These are phyloP conservation scores for Drosophila kohkoa DNA, from an alignment of 1,140 invertebrate species.

Conservation along the genomic window DNA sequence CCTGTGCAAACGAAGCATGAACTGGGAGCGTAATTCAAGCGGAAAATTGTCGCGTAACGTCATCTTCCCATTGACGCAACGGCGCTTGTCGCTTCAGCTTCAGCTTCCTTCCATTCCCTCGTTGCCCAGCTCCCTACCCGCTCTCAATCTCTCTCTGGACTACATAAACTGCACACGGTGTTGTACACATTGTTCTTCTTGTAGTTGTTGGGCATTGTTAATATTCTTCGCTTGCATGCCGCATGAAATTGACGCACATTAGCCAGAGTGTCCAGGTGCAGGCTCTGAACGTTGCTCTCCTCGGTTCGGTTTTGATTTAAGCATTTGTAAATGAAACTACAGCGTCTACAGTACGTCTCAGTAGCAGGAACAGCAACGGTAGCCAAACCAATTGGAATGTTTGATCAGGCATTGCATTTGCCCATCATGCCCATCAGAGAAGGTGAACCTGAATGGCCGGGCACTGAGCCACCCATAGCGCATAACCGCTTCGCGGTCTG, in stretches of 20 bases:
- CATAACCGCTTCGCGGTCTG: slow-evolving; percentile 55
- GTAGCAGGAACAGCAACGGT: slow-evolving; percentile 7
- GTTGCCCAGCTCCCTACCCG: neutral
- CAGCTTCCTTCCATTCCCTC: slow-evolving; percentile 28
- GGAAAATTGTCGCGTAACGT: slow-evolving; percentile 82
- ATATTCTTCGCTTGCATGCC: slow-evolving; percentile 64
- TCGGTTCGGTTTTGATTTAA: slow-evolving; percentile 29
- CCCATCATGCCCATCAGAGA: slow-evolving; percentile 52
- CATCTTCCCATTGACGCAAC: slow-evolving; percentile 74
- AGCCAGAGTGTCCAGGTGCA: slow-evolving; percentile 32
- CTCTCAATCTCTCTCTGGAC: slow-evolving; percentile 5
- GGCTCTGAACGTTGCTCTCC: neutral
- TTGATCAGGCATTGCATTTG: slow-evolving; percentile 77
- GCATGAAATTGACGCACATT: slow-evolving; percentile 71
- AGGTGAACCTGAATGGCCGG: slow-evolving; percentile 10
- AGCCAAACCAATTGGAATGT: slow-evolving; percentile 69
- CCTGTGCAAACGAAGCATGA: slow-evolving; percentile 80
- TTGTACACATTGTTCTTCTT: slow-evolving; percentile 68
- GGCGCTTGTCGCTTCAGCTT: slow-evolving; percentile 43
- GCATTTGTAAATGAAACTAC: slow-evolving; percentile 16
- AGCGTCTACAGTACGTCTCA: slow-evolving; percentile 6
- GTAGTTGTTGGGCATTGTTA: slow-evolving; percentile 64
- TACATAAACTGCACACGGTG: slow-evolving; percentile 71
- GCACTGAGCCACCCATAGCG: slow-evolving; percentile 18
- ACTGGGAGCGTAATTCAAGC: slow-evolving; percentile 82